Evolutionary conservation across 2,888 invertebrate species (phyloP).

Genomic region (Sphaerophoria taeniata): DNA sequence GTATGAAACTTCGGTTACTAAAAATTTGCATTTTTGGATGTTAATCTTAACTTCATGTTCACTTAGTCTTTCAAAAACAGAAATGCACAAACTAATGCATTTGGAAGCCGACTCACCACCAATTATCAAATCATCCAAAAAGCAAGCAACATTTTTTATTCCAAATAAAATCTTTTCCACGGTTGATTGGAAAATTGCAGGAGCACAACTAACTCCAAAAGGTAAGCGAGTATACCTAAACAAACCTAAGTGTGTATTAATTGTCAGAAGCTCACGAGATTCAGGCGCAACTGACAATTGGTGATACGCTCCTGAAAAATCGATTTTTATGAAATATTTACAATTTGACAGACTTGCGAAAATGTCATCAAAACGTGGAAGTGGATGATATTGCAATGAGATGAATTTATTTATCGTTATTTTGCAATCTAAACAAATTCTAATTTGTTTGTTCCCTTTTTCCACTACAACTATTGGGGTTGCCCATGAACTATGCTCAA

Average conservation of each 20-base stretch:
- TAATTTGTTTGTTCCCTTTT: conserved; percentile 1
- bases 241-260: no score
- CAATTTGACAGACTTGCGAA: no score
- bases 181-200: no score
- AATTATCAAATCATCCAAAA: background rate
- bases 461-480: background rate
- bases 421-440: conserved; percentile 13
- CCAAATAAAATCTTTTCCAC: background rate
- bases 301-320: no score
- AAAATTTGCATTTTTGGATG: background rate
- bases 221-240: no score
- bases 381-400: conserved; percentile 2
- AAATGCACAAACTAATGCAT: background rate
- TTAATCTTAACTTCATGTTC: background rate
- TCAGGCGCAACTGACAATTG: no score
- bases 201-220: no score
- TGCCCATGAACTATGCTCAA: background rate
- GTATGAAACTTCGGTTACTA: conserved; percentile 3
- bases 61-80: conserved; percentile 9
- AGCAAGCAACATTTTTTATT: background rate
- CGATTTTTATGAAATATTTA: no score
- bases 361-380: background rate
- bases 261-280: no score
- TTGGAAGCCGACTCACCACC: background rate
- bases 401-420: conserved; percentile 8